Conservation (phyloP, 1,140 invertebrate species). For the Acyrthosiphon pisum region DNA sequence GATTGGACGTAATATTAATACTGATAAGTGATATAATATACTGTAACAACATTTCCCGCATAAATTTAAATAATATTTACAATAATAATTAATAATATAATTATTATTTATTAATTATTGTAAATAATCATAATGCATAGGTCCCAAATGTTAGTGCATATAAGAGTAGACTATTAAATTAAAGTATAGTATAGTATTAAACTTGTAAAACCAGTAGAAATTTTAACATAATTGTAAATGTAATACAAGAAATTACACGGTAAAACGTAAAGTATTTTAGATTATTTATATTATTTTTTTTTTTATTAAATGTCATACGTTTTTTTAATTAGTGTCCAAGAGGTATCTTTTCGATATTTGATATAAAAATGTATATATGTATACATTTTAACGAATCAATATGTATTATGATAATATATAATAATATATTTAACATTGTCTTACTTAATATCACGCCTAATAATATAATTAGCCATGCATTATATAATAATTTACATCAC, state of each 20-base stretch:
- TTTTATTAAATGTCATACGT: neutral
- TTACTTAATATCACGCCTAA: constrained; percentile 59
- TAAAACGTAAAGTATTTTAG: neutral
- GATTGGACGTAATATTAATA: too few relatives aligned
- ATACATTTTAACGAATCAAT: neutral
- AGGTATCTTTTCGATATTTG: neutral
- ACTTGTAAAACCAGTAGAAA: neutral
- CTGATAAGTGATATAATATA: too few relatives aligned
- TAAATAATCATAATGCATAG: too few relatives aligned
- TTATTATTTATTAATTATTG: too few relatives aligned
- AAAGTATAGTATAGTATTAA: neutral
- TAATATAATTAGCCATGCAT: too few relatives aligned
- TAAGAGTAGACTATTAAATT: neutral
- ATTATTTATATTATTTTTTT: neutral
- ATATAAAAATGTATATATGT: neutral
- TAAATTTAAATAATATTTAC: too few relatives aligned
- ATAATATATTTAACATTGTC: constrained; percentile 38
- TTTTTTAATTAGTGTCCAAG: neutral
- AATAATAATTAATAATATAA: too few relatives aligned
- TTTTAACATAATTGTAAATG: neutral
- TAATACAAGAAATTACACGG: neutral
- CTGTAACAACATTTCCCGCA: too few relatives aligned
- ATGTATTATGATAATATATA: neutral
- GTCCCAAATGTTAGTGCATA: too few relatives aligned
- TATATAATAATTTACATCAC: constrained; percentile 63